These are phyloP conservation scores for Prionace glauca DNA, from an alignment of 2,797 vertebrate genomes.

Conservation along the genomic window DNA sequence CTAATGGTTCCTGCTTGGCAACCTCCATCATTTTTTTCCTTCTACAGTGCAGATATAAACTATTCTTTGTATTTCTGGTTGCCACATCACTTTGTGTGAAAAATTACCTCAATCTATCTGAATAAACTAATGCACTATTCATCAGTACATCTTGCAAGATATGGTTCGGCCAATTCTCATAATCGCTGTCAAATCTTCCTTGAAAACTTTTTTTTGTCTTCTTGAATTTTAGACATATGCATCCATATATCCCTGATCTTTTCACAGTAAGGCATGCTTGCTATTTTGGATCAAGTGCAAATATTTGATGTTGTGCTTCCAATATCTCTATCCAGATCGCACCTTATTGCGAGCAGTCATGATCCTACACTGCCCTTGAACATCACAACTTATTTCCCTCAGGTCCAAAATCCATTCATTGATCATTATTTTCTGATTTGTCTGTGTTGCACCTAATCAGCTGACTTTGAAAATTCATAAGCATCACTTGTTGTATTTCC, in stretches of 20 bases:
- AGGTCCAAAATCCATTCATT: neutral
- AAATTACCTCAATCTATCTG: neutral
- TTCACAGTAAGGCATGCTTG: neutral
- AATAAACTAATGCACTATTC: neutral
- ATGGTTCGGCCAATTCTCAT: neutral
- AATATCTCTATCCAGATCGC: neutral
- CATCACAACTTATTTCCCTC: neutral
- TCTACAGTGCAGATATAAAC: neutral
- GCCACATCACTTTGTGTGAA: neutral
- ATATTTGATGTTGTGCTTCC: neutral
- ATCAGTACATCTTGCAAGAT: neutral
- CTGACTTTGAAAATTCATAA: neutral
- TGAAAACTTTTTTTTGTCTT: neutral
- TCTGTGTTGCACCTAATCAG: neutral
- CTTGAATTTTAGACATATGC: neutral
- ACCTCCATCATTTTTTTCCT: neutral
- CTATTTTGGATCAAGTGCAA: neutral
- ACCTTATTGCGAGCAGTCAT: neutral
- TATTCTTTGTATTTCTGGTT: neutral
- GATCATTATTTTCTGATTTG: neutral
- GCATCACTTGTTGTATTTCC: neutral
- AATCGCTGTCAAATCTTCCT: neutral
- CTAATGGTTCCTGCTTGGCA: neutral
- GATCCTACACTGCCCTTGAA: neutral
- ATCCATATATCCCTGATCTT: neutral